Evolutionary conservation across 2,888 invertebrate genomes (phyloP).

Genomic region (Apamea epomidion): DNA sequence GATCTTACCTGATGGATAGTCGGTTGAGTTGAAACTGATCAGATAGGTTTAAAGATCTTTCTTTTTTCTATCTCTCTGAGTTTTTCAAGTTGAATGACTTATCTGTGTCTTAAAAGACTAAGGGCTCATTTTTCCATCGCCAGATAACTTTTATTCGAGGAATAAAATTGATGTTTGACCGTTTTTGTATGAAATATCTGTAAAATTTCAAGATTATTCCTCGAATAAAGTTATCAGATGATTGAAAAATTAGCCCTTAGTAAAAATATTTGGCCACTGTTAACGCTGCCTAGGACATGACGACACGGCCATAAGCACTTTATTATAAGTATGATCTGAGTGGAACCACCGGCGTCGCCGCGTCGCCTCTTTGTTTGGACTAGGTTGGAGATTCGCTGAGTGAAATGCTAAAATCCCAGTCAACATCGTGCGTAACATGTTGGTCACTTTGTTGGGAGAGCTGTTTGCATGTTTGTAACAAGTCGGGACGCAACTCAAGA

Average conservation of each 20-base stretch:
- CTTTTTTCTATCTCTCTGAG: no score
- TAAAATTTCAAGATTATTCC: no score
- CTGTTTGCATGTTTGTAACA: neutral
- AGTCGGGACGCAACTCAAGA: neutral
- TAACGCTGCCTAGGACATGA: neutral
- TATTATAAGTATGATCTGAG: neutral
- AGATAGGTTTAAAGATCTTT: neutral
- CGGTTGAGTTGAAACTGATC: neutral
- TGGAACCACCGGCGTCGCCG: neutral
- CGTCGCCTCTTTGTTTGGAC: neutral
- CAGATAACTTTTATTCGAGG: no score
- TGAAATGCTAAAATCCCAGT: neutral
- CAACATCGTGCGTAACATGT: neutral
- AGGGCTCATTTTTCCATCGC: no score
- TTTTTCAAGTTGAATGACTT: neutral
- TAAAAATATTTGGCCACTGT: no score
- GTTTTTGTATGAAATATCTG: no score
- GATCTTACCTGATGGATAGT: neutral
- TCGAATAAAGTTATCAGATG: no score
- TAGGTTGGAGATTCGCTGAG: neutral
- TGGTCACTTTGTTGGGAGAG: neutral
- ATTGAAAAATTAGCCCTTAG: no score
- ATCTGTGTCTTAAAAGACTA: neutral
- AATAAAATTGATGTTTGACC: no score
- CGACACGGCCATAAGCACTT: neutral